A percentile compares a stretch with the other conserved stretches of the same genome.
Evolutionary conservation across 2,113 vertebrate species (phyloP).

Genomic region (Embiotoca jacksoni): DNA sequence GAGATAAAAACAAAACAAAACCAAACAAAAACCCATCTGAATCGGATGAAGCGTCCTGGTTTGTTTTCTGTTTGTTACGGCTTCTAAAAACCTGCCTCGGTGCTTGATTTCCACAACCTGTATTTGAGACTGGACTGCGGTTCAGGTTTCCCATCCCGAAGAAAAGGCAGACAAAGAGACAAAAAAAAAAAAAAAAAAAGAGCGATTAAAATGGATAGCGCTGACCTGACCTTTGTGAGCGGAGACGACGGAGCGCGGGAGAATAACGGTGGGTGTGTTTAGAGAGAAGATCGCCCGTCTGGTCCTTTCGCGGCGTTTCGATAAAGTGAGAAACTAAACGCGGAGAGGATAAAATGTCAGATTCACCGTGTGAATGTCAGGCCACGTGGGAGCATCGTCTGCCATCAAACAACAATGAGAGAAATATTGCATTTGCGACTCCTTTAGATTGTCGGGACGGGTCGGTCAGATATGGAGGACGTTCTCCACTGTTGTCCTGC

Average conservation of each 20-base stretch:
- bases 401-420: background rate
- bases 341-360: constrained; percentile 50
- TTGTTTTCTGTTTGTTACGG: background rate
- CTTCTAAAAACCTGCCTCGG: background rate
- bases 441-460: background rate
- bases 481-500: too few species aligned
- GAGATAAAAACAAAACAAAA: constrained; percentile 31
- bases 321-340: constrained; percentile 20
- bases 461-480: too few species aligned
- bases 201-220: constrained; percentile 8
- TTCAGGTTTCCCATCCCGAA: background rate
- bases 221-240: constrained; percentile 59
- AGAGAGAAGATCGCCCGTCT: constrained; percentile 1
- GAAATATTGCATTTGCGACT: background rate
- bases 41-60: background rate
- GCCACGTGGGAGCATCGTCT: background rate
- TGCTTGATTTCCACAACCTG: background rate
- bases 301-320: constrained; percentile 5
- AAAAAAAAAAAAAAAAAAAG: constrained; percentile 18
- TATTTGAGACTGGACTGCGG: background rate
- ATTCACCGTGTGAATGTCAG: constrained; percentile 48
- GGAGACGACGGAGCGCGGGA: constrained; percentile 1
- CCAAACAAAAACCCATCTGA: background rate
- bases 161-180: background rate
- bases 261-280: constrained; percentile 41